Evolutionary conservation across 2,888 invertebrate genomes (phyloP), one percentile per base, ranked within the genome.

Genomic region (Campaea margaritaria): DNA sequence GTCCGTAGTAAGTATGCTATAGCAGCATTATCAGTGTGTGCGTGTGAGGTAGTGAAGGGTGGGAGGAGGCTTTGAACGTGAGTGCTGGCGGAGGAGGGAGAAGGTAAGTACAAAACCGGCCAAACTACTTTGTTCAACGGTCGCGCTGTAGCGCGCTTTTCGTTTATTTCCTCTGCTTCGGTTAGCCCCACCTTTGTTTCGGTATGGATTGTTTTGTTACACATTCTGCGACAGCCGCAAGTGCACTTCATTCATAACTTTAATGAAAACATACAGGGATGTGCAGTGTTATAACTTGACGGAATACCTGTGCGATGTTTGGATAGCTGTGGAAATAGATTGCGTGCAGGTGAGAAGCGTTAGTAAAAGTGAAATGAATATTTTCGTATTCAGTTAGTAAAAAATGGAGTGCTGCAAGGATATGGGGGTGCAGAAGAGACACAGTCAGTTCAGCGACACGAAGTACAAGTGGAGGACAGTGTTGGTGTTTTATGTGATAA

Each of bases 391-490:
- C 73, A 83, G 83, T 78, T 86, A 85, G 77, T 82, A 75, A 73
- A 79, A 69, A 78, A 85, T 87, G 86, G 82, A 87, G 80, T 87
- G 85, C 74, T 83, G 74, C 71, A 86, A 88, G 81, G 87, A 90
- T 72, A 89, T 87, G 89, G 90, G 89, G 65, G 80, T 92, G 63
- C 90, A 85, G 72, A 93, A 93, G 75, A 87, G 89, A 82, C 91
- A 93, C 69, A 92, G 92, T 74, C 92, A 93, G 78, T 93, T 92
- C 72, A 86, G 93, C 77, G 90, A 93, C 74, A 93, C 93, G 43
- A 93, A 93, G 70, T 90, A 92, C 65, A 93, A 93, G 84, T 93
- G 93, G 93, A 89, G 93, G 93, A 93, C 93, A 65, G 81, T 86
- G 72, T 66, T 80, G 59, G 73, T 85, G 71, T 67, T 83, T 55